Evolutionary conservation across 2,888 invertebrate genomes (phyloP), one percentile per base, ranked within the genome.

Genomic region (Lasioglossum leucozonium): DNA sequence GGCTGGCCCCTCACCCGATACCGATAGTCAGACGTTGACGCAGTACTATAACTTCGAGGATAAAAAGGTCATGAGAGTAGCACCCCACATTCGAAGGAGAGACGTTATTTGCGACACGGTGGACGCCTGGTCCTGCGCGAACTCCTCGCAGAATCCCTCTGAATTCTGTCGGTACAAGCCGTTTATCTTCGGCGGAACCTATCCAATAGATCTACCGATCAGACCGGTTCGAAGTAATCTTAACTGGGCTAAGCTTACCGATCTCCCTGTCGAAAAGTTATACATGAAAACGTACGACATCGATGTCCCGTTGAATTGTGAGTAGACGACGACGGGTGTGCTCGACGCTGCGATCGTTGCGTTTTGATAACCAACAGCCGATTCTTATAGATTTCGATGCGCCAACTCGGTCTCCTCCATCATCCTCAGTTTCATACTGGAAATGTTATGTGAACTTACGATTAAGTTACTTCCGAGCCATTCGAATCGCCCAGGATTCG

Each of bases 101-200:
- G 96, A 96, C 90, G 95, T 97, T 85, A 96, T 97, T 90, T 96
- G 96, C 77, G 96, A 96, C 92, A 97, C 97, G 13, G 97, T 97
- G 74, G 97, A 97, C 91, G 95, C 96, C 65, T 97, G 97, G 97
- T 94, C 93, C 58, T 87, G 87, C 11, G 91, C 90, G 67, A 90
- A 89, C 77, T 92, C 86, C 18, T 86, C 81, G 22, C 79, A 86
- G 65, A 84, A 67, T 71, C 83, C 84, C 55, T 79, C 69, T 6
- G 89, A 91, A 40, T 72, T 75, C 37, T 90, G 90, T 37, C 87
- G 91, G 30, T 96, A 96, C 93, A 97, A 96, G 93, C 97, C 97
- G 85, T 96, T 98, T 72, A 96, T 98, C 85, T 98, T 98, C 94
- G 98, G 98, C 91, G 98, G 98, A 77, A 98, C 98, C 4, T 98